These are phyloP conservation scores for Lordiphosa fenestrarum DNA, from an alignment of 2,888 invertebrate species.

Conservation along the genomic window DNA sequence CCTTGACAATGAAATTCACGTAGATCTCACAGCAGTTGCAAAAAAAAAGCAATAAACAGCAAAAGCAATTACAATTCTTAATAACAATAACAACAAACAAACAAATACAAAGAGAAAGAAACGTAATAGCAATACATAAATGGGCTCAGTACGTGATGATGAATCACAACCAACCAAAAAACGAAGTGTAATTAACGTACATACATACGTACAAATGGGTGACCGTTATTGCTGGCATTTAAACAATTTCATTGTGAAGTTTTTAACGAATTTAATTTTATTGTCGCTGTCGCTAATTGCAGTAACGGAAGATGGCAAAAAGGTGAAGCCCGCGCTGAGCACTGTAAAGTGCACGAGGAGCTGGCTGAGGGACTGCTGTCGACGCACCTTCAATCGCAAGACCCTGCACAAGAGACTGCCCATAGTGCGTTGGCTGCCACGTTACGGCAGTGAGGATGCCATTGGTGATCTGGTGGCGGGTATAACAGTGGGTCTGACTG, in stretches of 20 bases:
- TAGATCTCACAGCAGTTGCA: conserved; percentile 24
- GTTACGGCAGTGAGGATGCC: conserved; percentile 86
- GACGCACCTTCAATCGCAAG: conserved; percentile 84
- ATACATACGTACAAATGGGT: not conserved
- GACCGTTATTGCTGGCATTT: conserved; percentile 6
- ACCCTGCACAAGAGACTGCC: conserved; percentile 88
- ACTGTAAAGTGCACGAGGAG: conserved; percentile 72
- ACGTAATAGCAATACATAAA: conserved; percentile 1
- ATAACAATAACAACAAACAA: conserved; percentile 17
- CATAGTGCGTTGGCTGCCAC: conserved; percentile 88
- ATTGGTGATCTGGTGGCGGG: conserved; percentile 95
- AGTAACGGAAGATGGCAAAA: conserved; percentile 82
- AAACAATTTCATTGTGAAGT: conserved; percentile 4
- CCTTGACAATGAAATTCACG: conserved; percentile 45
- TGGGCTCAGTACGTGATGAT: conserved; percentile 43
- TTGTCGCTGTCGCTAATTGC: conserved; percentile 16
- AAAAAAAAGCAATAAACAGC: conserved; percentile 9
- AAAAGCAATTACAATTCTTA: conserved; percentile 23
- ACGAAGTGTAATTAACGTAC: not conserved
- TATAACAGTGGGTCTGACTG: conserved; percentile 94
- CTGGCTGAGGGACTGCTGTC: conserved; percentile 81
- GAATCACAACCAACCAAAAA: conserved; percentile 24
- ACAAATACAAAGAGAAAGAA: conserved; percentile 7
- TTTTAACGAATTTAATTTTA: not conserved
- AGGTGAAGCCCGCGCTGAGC: conserved; percentile 73